Base-by-base conservation (phyloP, 2,113 vertebrate species). In the Forbesichthys papilliferus region DNA sequence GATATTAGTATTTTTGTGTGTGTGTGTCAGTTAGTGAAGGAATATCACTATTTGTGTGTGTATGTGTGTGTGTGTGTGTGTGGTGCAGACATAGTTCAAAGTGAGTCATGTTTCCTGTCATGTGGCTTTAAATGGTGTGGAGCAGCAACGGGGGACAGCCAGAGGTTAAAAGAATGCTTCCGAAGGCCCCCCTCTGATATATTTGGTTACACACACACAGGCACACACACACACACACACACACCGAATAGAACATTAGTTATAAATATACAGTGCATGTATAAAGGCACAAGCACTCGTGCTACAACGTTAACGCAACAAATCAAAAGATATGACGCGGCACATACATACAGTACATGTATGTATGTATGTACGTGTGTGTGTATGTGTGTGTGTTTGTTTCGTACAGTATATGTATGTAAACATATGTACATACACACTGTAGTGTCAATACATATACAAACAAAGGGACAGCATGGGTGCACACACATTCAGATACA, bases 61-160 rank as follows among this genome's bases (percentile, higher is more conserved):
- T 18, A 57, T 11, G 16, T 16, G 16, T 16, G 16, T 16, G 16
- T 16, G 16, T 16, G 16, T 16, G 27, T 48, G 42, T 7, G 46
- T 10, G 34, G 56, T 20, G 42, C 47, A 47, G 11, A 57, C 20
- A 8, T 9, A 80, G 86, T 85, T 91, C 90, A 90, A 89, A 90
- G 88, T 82, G 80, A 84, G 74, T 78, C 73, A 65, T 59, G 82
- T 85, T 88, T 86, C 83, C 89, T 88, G 87, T 88, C 88, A 89
- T 90, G 88, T 90, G 89, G 88, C 87, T 89, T 88, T 89, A 88
- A 91, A 83, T 88, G 85, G 88, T 83, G 85, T 84, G 81, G 81
- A 84, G 78, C 79, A 69, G 59, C 90, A 86, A 84, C 71, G 54
- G 90, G 90, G 83, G 82, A 80, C 62, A 79, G 80, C 78, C 82